A percentile compares a stretch with the other conserved stretches of the same genome.
These are phyloP conservation scores for Otocyon megalotis DNA, from an alignment of 2,113 vertebrate genomes.

Conservation along the genomic window DNA sequence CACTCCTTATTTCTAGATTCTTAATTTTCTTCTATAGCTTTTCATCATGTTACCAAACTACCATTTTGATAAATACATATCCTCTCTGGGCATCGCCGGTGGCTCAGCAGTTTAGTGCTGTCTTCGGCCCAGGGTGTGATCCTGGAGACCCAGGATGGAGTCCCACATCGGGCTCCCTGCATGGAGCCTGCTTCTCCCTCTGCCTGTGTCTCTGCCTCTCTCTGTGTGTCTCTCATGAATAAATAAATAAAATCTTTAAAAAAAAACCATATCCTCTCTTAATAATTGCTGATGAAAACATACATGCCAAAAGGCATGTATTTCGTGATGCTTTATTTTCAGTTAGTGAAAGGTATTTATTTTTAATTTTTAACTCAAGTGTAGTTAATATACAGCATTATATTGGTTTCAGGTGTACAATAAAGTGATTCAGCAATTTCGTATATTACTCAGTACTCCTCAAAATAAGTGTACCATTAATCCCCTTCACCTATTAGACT, in stretches of 20 bases:
- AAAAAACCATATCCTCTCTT: no score
- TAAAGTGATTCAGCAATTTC: background rate
- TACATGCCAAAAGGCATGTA: background rate
- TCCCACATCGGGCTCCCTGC: no score
- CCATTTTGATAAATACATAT: background rate
- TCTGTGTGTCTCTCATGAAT: no score
- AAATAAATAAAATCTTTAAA: no score
- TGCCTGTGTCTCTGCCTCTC: no score
- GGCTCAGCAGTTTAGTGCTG: no score
- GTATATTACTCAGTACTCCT: background rate
- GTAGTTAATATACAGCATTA: background rate
- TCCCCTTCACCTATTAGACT: background rate
- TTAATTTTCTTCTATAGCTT: conserved; percentile 42
- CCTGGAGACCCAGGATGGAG: no score
- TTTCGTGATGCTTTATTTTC: background rate
- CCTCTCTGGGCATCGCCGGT: no score
- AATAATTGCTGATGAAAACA: background rate
- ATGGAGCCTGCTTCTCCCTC: no score
- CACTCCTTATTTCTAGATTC: conserved; percentile 6
- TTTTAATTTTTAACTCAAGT: background rate
- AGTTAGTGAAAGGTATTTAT: background rate
- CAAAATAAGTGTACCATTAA: background rate
- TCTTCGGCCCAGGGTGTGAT: no score
- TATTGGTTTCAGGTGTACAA: background rate
- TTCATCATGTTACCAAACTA: conserved; percentile 3